phyloP scores from a whole-genome alignment of 1,140 invertebrate species.

The Psix sp. region DNA sequence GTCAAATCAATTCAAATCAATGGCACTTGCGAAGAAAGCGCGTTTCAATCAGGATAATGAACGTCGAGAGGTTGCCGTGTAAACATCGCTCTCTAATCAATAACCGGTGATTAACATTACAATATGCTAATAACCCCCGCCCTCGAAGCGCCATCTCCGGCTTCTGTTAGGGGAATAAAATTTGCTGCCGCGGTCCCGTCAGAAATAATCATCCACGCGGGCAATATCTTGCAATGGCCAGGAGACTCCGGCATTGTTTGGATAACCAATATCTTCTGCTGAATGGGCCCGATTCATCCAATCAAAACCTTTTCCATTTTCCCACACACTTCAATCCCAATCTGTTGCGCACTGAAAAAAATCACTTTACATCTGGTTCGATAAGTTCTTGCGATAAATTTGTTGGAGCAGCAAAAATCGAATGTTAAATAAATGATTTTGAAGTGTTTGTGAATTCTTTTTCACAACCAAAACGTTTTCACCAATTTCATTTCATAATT shows the following conservation, averaged over 20 bases:
- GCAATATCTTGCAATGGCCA: slow-evolving; percentile 58
- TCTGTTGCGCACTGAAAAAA: neutral
- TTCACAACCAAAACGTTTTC: too few species aligned
- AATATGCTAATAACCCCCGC: slow-evolving; percentile 71
- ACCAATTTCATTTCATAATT: too few species aligned
- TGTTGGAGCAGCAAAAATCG: too few species aligned
- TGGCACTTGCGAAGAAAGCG: slow-evolving; percentile 62
- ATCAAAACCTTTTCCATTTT: slow-evolving; percentile 66
- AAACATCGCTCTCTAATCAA: slow-evolving; percentile 73
- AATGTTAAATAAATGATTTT: too few species aligned
- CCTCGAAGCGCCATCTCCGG: too few species aligned
- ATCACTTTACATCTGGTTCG: neutral
- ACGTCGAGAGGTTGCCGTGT: slow-evolving; percentile 65
- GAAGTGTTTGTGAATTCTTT: too few species aligned
- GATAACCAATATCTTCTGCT: slow-evolving; percentile 66
- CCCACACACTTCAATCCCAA: neutral
- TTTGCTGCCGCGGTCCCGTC: slow-evolving; percentile 20
- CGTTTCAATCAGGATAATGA: slow-evolving; percentile 75
- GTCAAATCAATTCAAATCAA: slow-evolving; percentile 44
- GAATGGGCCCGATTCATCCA: slow-evolving; percentile 64
- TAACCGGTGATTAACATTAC: slow-evolving; percentile 76
- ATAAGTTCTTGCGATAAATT: neutral
- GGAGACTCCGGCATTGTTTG: slow-evolving; percentile 65
- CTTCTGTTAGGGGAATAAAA: slow-evolving; percentile 44
- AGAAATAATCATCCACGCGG: slow-evolving; percentile 21